These are phyloP conservation scores for Drosophila melanosoma DNA, from an alignment of 2,888 invertebrate species.

Conservation along the genomic window DNA sequence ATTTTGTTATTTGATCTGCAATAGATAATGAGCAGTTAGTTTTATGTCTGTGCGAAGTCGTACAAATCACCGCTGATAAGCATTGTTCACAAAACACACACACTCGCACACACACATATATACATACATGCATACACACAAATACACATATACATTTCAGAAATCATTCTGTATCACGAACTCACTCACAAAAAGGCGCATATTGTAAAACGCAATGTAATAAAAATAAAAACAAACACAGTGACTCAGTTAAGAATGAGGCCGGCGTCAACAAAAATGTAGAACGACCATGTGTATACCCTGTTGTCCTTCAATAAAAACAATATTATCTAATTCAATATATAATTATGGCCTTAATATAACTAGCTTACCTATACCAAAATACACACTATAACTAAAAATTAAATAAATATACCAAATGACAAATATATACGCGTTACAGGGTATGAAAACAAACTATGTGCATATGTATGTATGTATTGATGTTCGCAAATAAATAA, in stretches of 20 bases:
- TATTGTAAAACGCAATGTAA: conserved; percentile 62
- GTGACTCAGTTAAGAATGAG: conserved; percentile 37
- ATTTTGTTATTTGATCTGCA: conserved; percentile 68
- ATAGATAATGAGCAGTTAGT: conserved; percentile 38
- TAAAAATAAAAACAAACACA: conserved; percentile 60
- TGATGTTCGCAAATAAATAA: conserved; percentile 37
- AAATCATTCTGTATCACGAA: conserved; percentile 7
- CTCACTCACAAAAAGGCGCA: conserved; percentile 28
- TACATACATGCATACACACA: conserved; percentile 14
- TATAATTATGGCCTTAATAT: not conserved
- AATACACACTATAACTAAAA: not conserved
- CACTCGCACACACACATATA: conserved; percentile 11
- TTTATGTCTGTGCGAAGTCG: conserved; percentile 19
- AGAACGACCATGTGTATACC: conserved; percentile 19
- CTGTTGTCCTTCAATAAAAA: not conserved
- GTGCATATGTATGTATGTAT: not conserved
- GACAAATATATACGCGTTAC: not conserved
- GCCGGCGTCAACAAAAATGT: not conserved
- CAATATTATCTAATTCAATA: not conserved
- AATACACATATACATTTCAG: not conserved
- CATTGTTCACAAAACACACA: conserved; percentile 36
- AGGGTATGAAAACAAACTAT: conserved; percentile 32
- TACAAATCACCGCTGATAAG: conserved; percentile 38
- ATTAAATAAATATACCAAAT: not conserved
- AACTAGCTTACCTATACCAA: not conserved